Percentiles rank a stretch among this genome's conserved stretches.
These are phyloP conservation scores for Drosophila kanapiae DNA, from an alignment of 1,140 invertebrate genomes.

Conservation along the genomic window DNA sequence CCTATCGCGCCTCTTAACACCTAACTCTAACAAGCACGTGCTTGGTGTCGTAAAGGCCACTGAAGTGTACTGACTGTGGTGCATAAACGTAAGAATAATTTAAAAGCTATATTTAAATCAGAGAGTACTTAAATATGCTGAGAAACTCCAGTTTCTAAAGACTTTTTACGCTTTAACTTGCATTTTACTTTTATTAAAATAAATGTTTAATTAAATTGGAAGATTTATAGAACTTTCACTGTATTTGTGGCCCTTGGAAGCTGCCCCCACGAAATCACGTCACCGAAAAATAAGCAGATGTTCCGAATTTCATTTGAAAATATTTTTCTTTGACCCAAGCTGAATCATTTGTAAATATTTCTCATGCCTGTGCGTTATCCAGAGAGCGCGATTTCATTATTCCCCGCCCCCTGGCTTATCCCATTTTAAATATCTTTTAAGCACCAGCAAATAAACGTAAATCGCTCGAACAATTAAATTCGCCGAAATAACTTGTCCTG, in stretches of 20 bases:
- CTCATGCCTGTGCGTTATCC: conserved; percentile 18
- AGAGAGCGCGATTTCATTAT: conserved; percentile 12
- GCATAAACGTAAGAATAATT: too few relatives aligned
- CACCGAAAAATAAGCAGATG: conserved; percentile 7
- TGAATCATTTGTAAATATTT: conserved; percentile 38
- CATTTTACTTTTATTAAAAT: background rate
- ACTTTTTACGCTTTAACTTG: too few relatives aligned
- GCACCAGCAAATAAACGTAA: conserved; percentile 63
- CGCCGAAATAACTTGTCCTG: conserved; percentile 50
- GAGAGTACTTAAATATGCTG: too few relatives aligned
- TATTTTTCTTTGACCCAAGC: background rate
- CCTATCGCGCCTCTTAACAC: too few relatives aligned
- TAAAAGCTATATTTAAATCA: too few relatives aligned
- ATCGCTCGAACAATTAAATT: conserved; percentile 65
- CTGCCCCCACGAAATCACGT: conserved; percentile 1
- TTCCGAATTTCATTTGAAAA: conserved; percentile 29
- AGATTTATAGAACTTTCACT: background rate
- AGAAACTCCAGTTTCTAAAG: too few relatives aligned
- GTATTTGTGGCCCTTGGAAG: conserved; percentile 1
- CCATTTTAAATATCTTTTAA: conserved; percentile 64
- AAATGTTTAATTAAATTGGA: background rate
- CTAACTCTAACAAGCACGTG: too few relatives aligned
- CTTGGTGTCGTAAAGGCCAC: too few relatives aligned
- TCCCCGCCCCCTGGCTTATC: conserved; percentile 6
- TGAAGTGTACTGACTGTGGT: too few relatives aligned